Evolutionary conservation across 2,888 invertebrate species (phyloP).

Genomic region (Cancer borealis): DNA sequence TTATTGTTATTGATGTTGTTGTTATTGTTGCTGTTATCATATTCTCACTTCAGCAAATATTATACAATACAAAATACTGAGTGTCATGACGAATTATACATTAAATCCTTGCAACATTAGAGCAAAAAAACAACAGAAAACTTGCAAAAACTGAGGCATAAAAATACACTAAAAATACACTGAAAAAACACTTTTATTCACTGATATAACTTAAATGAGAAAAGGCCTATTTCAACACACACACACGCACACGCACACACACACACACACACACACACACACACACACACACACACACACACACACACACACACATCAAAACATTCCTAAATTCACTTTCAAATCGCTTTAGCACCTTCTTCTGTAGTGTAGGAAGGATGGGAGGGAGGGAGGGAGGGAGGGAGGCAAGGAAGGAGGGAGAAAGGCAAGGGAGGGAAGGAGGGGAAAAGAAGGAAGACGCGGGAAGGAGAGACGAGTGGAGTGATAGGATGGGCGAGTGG

Average conservation of each 20-base stretch:
- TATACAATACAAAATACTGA: neutral
- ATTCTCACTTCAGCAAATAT: neutral
- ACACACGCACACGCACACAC: constrained; percentile 35
- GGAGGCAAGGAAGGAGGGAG: neutral
- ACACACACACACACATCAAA: constrained; percentile 41
- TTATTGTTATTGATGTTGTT: neutral
- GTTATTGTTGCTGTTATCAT: neutral
- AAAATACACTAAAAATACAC: neutral
- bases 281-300: constrained; percentile 58
- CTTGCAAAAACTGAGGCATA: neutral
- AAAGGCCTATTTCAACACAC: neutral
- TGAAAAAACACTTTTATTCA: too few relatives aligned
- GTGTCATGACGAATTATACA: neutral
- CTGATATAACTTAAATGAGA: too few relatives aligned
- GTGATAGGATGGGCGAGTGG: neutral
- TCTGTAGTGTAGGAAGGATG: neutral
- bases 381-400: neutral
- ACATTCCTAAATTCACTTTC: neutral
- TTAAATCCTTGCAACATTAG: neutral
- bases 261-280: neutral
- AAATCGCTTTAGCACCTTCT: neutral
- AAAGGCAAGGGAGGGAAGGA: neutral
- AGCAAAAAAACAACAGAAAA: neutral
- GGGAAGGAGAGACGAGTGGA: constrained; percentile 21
- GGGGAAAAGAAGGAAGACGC: neutral